Evolutionary conservation across 2,888 invertebrate genomes (phyloP).

Genomic region (Acheta domesticus): DNA sequence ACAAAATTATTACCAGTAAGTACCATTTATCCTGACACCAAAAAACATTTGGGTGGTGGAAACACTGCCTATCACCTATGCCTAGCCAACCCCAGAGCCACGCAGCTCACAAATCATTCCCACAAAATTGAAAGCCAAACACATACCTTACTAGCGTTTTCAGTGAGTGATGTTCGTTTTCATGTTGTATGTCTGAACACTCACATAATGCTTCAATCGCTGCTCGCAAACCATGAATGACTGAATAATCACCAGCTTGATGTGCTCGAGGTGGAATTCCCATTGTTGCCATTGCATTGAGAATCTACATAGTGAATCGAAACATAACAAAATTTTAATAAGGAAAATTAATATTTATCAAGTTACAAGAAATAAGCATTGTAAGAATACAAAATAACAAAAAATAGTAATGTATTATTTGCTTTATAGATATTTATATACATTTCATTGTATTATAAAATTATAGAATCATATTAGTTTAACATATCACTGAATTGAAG

Average conservation of each 20-base stretch:
- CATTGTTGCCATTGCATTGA: slow-evolving; percentile 77
- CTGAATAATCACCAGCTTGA: slow-evolving; percentile 62
- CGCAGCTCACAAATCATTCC: too few relatives aligned
- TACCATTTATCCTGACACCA: too few relatives aligned
- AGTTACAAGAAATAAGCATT: background rate
- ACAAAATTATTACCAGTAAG: too few relatives aligned
- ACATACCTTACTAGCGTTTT: slow-evolving; percentile 49
- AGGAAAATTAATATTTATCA: background rate
- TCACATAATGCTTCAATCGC: slow-evolving; percentile 84
- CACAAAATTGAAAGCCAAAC: too few relatives aligned
- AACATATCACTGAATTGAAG: too few relatives aligned
- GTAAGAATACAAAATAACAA: background rate
- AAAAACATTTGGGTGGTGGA: too few relatives aligned
- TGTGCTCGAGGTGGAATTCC: slow-evolving; percentile 68
- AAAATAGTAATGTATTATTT: background rate
- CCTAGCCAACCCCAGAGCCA: too few relatives aligned
- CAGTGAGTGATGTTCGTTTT: slow-evolving; percentile 51
- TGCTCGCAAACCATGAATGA: slow-evolving; percentile 78
- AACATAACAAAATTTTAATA: slow-evolving; percentile 24
- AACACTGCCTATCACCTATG: too few relatives aligned
- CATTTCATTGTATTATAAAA: too few relatives aligned
- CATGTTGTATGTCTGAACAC: slow-evolving; percentile 71
- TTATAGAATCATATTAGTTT: too few relatives aligned
- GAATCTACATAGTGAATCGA: slow-evolving; percentile 54
- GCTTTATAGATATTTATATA: background rate